These are phyloP conservation scores for Galerucella calmariensis DNA, from an alignment of 2,888 invertebrate species.

Conservation along the genomic window DNA sequence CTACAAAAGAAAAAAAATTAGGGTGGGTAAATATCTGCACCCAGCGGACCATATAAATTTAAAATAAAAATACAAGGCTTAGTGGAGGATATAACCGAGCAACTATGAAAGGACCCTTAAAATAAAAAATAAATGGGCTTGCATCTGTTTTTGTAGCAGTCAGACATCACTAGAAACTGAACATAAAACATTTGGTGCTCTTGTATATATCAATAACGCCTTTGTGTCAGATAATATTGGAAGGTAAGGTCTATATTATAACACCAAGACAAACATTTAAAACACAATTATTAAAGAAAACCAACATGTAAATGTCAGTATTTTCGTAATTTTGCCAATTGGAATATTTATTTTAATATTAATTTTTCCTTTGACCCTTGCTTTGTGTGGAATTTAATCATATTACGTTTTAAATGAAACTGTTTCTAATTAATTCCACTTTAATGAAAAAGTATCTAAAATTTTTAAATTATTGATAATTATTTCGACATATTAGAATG, in stretches of 20 bases:
- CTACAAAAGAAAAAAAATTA: conserved; percentile 35
- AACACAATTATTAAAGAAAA: too few species aligned
- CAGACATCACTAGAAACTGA: neutral
- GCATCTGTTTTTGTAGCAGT: conserved; percentile 1
- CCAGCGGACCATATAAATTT: conserved; percentile 13
- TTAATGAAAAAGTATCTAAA: too few species aligned
- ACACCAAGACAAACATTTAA: neutral
- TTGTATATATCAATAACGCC: neutral
- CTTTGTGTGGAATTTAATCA: too few species aligned
- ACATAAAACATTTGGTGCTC: neutral
- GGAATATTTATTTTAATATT: too few species aligned
- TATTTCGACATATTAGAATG: too few species aligned
- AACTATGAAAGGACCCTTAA: conserved; percentile 24
- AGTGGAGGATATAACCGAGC: conserved; percentile 12
- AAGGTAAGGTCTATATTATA: neutral
- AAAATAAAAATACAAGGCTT: neutral
- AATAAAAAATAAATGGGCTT: conserved; percentile 27
- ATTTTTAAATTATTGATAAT: too few species aligned
- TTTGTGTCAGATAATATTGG: neutral
- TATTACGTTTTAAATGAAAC: too few species aligned
- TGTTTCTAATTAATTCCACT: too few species aligned
- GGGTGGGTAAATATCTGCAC: conserved; percentile 41
- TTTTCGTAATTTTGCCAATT: too few species aligned
- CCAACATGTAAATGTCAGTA: too few species aligned
- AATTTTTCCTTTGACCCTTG: too few species aligned